These are phyloP conservation scores for Parnassius mnemosyne DNA, from an alignment of 2,888 invertebrate genomes.

Conservation along the genomic window DNA sequence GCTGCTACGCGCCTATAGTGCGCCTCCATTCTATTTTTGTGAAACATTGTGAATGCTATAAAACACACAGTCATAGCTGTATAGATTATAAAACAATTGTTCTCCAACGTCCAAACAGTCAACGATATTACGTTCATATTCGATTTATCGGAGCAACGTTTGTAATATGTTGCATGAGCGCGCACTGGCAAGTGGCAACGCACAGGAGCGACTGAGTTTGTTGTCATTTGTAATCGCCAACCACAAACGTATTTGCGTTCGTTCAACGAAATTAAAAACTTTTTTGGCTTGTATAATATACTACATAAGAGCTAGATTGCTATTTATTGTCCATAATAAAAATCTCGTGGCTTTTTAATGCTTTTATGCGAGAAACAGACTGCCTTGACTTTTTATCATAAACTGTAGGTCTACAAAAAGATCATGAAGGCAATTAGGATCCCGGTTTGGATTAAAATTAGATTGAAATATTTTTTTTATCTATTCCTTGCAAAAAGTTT, in stretches of 20 bases:
- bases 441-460: no score
- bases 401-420: background rate
- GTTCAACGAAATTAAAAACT: conserved; percentile 12
- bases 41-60: conserved; percentile 61
- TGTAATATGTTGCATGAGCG: conserved; percentile 7
- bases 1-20: conserved; percentile 46
- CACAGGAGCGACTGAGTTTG: conserved; percentile 29
- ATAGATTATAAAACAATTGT: conserved; percentile 69
- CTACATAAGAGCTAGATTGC: conserved; percentile 17
- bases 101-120: conserved; percentile 65
- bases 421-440: no score
- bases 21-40: conserved; percentile 61
- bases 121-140: conserved; percentile 68
- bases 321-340: background rate
- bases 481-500: no score
- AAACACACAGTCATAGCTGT: conserved; percentile 61
- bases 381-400: conserved; percentile 25
- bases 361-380: conserved; percentile 6
- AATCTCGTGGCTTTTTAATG: conserved; percentile 5
- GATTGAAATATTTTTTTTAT: no score
- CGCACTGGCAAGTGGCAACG: conserved; percentile 11
- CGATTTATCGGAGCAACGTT: conserved; percentile 6
- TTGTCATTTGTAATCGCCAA: conserved; percentile 29
- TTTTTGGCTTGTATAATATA: conserved; percentile 20
- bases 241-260: conserved; percentile 9